Conservation (phyloP, 2,113 vertebrate genomes). For the Platichthys flesus region DNA sequence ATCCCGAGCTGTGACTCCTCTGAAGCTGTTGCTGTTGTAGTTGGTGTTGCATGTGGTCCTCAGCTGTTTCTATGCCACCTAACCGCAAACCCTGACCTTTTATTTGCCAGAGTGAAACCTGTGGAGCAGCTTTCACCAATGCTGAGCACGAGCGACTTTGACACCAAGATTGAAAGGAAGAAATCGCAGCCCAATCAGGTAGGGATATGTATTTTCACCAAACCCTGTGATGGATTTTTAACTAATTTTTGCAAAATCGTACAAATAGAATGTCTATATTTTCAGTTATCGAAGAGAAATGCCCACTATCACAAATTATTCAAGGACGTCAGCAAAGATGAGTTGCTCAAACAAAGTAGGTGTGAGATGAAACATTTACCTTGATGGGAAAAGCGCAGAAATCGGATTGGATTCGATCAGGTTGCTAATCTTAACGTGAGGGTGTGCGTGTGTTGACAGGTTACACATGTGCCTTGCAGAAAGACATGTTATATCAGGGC, state of each 20-base stretch:
- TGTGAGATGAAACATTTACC: slow-evolving; percentile 18
- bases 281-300: slow-evolving; percentile 89
- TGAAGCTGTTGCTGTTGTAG: not conserved
- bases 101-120: slow-evolving; percentile 65
- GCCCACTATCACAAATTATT: slow-evolving; percentile 95
- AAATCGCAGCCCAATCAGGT: slow-evolving; percentile 74
- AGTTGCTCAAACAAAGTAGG: slow-evolving; percentile 93
- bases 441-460: slow-evolving; percentile 76
- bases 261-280: not conserved
- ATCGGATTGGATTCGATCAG: not conserved
- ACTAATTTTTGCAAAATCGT: not conserved
- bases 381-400: not conserved
- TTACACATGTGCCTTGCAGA: slow-evolving; percentile 96
- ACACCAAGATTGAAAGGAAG: slow-evolving; percentile 68
- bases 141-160: slow-evolving; percentile 63
- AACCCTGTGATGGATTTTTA: not conserved
- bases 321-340: slow-evolving; percentile 89
- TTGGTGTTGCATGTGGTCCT: not conserved
- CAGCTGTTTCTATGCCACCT: not conserved
- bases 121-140: slow-evolving; percentile 60
- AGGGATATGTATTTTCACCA: not conserved
- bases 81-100: slow-evolving; percentile 39
- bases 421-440: not conserved
- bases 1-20: not conserved
- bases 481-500: slow-evolving; percentile 95